A percentile compares a stretch with the other conserved stretches of the same genome.
These are phyloP conservation scores for Drosophila yakuba DNA, from an alignment of 1,140 invertebrate species.

Conservation along the genomic window DNA sequence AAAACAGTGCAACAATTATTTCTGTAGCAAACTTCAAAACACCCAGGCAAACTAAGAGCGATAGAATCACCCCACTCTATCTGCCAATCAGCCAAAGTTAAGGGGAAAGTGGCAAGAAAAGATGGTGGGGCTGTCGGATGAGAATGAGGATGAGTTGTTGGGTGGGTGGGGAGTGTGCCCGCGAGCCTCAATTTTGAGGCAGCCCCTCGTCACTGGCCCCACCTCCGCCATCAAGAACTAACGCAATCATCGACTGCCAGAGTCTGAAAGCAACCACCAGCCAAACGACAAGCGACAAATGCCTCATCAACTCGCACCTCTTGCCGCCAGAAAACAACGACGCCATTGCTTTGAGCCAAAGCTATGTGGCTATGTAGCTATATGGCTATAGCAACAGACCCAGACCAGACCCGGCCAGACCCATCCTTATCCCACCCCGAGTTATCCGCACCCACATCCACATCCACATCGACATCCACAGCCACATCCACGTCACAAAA, in stretches of 20 bases:
- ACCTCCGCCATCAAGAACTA: constrained; percentile 67
- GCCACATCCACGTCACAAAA: constrained; percentile 61
- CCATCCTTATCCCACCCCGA: neutral
- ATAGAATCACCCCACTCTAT: constrained; percentile 11
- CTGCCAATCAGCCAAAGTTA: constrained; percentile 70
- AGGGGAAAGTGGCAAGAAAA: constrained; percentile 22
- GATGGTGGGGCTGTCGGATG: constrained; percentile 8
- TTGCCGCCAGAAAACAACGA: constrained; percentile 33
- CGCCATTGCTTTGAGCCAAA: constrained; percentile 33
- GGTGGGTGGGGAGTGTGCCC: constrained; percentile 43
- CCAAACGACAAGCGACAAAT: constrained; percentile 60
- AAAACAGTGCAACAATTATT: constrained; percentile 78
- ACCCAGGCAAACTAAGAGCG: constrained; percentile 37
- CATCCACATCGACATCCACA: neutral
- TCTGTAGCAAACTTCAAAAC: constrained; percentile 56
- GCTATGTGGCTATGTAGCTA: constrained; percentile 12
- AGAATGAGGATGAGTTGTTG: neutral
- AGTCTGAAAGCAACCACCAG: constrained; percentile 64
- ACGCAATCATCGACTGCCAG: constrained; percentile 77
- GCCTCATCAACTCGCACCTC: constrained; percentile 71
- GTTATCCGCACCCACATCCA: constrained; percentile 17
- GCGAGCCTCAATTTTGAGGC: constrained; percentile 71
- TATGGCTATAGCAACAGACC: constrained; percentile 14
- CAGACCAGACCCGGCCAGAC: constrained; percentile 2
- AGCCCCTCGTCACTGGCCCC: constrained; percentile 17